Evolutionary conservation across 1,140 invertebrate genomes (phyloP), one percentile per base, ranked within the genome.

Genomic region (Drosophila fuyamai): DNA sequence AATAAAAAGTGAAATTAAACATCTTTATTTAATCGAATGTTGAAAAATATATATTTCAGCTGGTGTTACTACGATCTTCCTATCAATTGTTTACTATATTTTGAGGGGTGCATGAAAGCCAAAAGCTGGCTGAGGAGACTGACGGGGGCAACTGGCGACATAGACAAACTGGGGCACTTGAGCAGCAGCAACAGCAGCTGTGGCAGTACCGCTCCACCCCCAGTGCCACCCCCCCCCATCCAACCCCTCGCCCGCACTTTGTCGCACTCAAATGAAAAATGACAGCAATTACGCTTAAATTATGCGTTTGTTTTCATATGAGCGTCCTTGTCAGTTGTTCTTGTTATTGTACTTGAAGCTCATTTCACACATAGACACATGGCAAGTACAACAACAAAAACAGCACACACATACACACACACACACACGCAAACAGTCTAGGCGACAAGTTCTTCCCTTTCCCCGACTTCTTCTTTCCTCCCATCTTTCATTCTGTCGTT

Each of bases 271-370:
- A 81, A 81, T 82, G 84, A 91, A 89, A 91, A 91, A 91, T 91
- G 83, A 85, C 89, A 91, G 83, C 84, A 91, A 91, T 91, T 91
- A 91, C 79, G 79, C 81, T 89, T 91, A 91, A 91, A 91, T 89
- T 91, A 91, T 91, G 89, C 89, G 81, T 85, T 91, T 84, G 83
- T 86, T 86, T 86, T 88, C 83, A 86, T 86, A 86, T 86, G 83
- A 88, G 79, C 79, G 82, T 86, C 82, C 83, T 88, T 86, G 82
- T 79, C 76, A 72, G 81, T 83, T 75, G 79, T 66, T 60, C 55
- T 56, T 79, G 72, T 55, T 85, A 60, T 61, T 79, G 63, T 88
- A 79, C 79, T 88, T 88, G 76, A 70, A 79, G 84, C 83, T 86
- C 71, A 86, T 88, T 86, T 83, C 84, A 88, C 83, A 88, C 83